Conservation (phyloP, 1,140 invertebrate species). For the Chironomus striatipennis region DNA sequence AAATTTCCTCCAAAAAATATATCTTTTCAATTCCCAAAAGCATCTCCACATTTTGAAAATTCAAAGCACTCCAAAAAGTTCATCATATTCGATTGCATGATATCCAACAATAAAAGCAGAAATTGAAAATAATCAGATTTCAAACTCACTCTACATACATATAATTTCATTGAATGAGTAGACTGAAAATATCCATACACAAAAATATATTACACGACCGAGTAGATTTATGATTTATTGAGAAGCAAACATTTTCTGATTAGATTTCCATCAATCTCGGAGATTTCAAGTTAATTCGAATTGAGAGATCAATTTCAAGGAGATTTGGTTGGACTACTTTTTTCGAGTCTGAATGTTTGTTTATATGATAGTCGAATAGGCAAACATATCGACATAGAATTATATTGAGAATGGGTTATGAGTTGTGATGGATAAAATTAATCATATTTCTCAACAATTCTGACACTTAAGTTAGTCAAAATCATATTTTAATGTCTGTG, state of each 20-base stretch:
- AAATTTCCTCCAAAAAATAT: too few relatives aligned
- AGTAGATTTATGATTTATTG: not conserved
- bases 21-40: too few relatives aligned
- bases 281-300: not conserved
- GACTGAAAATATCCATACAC: too few relatives aligned
- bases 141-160: too few relatives aligned
- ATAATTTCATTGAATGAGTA: too few relatives aligned
- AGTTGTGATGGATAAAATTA: not conserved
- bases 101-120: too few relatives aligned
- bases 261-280: not conserved
- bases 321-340: not conserved
- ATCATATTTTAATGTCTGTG: too few relatives aligned
- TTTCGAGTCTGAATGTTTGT: not conserved
- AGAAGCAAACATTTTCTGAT: constrained; percentile 9
- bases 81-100: too few relatives aligned
- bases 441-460: not conserved
- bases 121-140: too few relatives aligned
- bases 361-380: not conserved
- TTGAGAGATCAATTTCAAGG: constrained; percentile 23
- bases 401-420: not conserved
- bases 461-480: not conserved
- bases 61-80: too few relatives aligned
- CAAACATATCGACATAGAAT: not conserved
- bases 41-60: too few relatives aligned
- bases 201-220: too few relatives aligned